Evolutionary conservation across 1,140 invertebrate genomes (phyloP), one percentile per base, ranked within the genome.

Genomic region (Drosophila littoralis): DNA sequence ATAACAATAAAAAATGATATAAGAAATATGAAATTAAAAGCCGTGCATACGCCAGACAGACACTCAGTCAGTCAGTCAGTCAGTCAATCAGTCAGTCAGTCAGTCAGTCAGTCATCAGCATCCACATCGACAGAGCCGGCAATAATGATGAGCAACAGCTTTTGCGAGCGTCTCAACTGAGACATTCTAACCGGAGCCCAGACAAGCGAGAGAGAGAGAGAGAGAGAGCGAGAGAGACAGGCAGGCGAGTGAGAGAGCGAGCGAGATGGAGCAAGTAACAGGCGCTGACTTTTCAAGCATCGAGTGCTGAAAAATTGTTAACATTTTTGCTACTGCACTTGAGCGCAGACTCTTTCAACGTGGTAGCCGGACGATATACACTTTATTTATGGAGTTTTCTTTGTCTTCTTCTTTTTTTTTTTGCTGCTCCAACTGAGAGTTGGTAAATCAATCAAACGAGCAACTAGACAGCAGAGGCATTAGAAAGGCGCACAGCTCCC

Each of bases 251-350:
- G 50, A 0, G 50, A 0, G 13, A n/a, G 35, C 9, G 51, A 33
- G 17, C 10, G 7, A 22, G 32, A 17, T n/a, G 35, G 32, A 22
- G 33, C 15, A 76, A 79, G 65, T 54, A 76, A 73, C 68, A 88
- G 84, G 79, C 83, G 83, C 84, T 88, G 83, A 88, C 80, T 88
- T 75, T 78, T 88, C 72, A 77, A 89, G 81, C 81, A 81, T 89
- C 77, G 75, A 81, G 84, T 81, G 80, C 81, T 85, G 77, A 89
- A 89, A 88, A 89, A 89, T 89, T 90, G 80, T 89, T 89, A 84
- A 89, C 74, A 90, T 89, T 89, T 89, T 89, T 89, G 84, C 84
- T 89, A 89, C 84, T 89, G 84, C 84, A 89, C 84, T 89, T 89
- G 85, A 90, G 77, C 81, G 33, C 28, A 43, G 40, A 35, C 57